A percentile compares a stretch with the other conserved stretches of the same genome.
phyloP scores from a whole-genome alignment of 1,140 invertebrate species.

The Mya arenaria region DNA sequence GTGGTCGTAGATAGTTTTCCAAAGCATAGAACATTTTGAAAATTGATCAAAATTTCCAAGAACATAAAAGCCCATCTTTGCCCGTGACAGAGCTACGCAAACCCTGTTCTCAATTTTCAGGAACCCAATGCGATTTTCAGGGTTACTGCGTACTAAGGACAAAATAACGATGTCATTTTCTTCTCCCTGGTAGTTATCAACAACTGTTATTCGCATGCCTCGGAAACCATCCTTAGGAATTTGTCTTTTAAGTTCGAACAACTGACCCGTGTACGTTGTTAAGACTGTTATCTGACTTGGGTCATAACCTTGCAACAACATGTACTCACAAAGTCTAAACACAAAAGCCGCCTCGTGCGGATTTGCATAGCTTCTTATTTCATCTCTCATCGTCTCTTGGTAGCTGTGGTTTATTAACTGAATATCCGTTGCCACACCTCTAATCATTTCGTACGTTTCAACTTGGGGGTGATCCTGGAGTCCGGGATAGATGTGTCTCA shows the following conservation, averaged over 20 bases:
- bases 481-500: constrained; percentile 79
- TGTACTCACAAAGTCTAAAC: constrained; percentile 72
- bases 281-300: constrained; percentile 79
- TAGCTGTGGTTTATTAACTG: constrained; percentile 79
- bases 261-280: constrained; percentile 80
- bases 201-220: constrained; percentile 83
- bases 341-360: constrained; percentile 71
- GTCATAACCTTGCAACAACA: constrained; percentile 79
- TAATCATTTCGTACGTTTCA: constrained; percentile 70
- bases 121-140: constrained; percentile 88
- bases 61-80: constrained; percentile 87
- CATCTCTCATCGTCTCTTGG: constrained; percentile 71
- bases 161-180: constrained; percentile 92
- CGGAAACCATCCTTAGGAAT: constrained; percentile 68
- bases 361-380: constrained; percentile 73
- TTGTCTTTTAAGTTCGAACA: constrained; percentile 68
- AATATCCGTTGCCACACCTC: constrained; percentile 77
- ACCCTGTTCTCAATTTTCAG: constrained; percentile 88
- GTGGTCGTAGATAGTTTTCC: constrained; percentile 75
- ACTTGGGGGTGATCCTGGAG: constrained; percentile 78
- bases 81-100: constrained; percentile 92
- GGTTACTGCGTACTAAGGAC: constrained; percentile 89
- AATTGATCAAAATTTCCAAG: constrained; percentile 87
- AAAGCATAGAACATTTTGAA: constrained; percentile 72
- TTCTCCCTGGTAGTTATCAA: constrained; percentile 90